These are phyloP conservation scores for Aurelia sp. DNA, from an alignment of 30 jellyfish, hydroid and myxozoan species.

Conservation along the genomic window DNA sequence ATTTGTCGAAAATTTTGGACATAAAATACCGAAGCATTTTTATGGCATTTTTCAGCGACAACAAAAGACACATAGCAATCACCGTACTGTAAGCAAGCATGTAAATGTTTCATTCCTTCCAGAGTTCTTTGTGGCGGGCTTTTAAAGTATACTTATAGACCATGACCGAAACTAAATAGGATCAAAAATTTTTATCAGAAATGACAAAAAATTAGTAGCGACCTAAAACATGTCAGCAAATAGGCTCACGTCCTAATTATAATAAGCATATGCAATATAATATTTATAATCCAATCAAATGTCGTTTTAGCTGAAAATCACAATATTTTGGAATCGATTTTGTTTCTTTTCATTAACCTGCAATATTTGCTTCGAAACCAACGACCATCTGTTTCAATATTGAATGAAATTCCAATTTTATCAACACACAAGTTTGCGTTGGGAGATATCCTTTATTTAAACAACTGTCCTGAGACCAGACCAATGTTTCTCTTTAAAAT, in stretches of 20 bases:
- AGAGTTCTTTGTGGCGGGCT: too few species aligned
- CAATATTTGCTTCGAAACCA: not conserved
- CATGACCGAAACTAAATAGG: too few species aligned
- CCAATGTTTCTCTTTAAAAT: not conserved
- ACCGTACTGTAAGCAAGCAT: too few species aligned
- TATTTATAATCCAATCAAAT: not conserved
- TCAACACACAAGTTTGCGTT: not conserved
- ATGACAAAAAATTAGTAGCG: too few species aligned
- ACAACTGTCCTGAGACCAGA: not conserved
- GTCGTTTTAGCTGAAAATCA: not conserved
- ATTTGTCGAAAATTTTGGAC: too few species aligned
- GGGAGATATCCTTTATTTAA: not conserved
- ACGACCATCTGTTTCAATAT: constrained; percentile 24
- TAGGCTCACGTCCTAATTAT: not conserved
- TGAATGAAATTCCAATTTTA: not conserved
- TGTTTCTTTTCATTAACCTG: not conserved
- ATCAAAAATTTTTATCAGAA: too few species aligned
- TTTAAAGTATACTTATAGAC: too few species aligned
- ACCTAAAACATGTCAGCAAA: not conserved
- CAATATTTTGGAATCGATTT: not conserved
- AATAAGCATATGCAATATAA: not conserved
- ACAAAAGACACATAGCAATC: too few species aligned
- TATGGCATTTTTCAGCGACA: too few species aligned
- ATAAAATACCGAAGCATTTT: too few species aligned
- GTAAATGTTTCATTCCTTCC: too few species aligned